phyloP scores from a whole-genome alignment of 1,140 invertebrate species.

The Caenorhabditis brenneri region DNA sequence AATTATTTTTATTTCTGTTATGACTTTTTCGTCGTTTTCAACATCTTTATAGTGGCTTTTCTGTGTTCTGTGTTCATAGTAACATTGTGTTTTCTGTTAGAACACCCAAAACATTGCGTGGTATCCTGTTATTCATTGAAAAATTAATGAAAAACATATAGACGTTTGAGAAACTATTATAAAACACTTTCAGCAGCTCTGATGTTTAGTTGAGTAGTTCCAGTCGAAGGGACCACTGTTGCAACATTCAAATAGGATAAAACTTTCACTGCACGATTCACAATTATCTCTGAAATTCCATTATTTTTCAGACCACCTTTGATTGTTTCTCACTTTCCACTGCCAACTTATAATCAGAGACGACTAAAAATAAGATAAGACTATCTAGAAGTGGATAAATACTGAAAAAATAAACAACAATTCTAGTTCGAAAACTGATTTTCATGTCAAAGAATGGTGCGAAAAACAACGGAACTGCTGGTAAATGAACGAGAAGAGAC shows the following conservation, averaged over 20 bases:
- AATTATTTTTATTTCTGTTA: not conserved
- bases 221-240: not conserved
- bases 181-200: not conserved
- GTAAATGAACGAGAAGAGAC: constrained; percentile 1
- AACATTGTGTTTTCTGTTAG: no score
- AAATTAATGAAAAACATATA: not conserved
- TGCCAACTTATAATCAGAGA: not conserved
- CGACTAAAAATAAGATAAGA: not conserved
- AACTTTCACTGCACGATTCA: not conserved
- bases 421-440: constrained; percentile 1
- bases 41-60: no score
- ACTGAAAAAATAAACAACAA: constrained; percentile 11
- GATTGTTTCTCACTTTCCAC: not conserved
- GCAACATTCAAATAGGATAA: not conserved
- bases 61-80: no score
- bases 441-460: constrained; percentile 22
- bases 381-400: constrained; percentile 13
- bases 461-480: not conserved
- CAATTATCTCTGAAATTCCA: not conserved
- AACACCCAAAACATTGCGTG: no score
- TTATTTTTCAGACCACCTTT: no score
- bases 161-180: no score
- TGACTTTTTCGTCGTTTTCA: no score
- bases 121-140: not conserved
- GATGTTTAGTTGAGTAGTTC: not conserved